These are phyloP conservation scores for Pachyuromys duprasi DNA, from an alignment of 2,797 vertebrate species.

Conservation along the genomic window DNA sequence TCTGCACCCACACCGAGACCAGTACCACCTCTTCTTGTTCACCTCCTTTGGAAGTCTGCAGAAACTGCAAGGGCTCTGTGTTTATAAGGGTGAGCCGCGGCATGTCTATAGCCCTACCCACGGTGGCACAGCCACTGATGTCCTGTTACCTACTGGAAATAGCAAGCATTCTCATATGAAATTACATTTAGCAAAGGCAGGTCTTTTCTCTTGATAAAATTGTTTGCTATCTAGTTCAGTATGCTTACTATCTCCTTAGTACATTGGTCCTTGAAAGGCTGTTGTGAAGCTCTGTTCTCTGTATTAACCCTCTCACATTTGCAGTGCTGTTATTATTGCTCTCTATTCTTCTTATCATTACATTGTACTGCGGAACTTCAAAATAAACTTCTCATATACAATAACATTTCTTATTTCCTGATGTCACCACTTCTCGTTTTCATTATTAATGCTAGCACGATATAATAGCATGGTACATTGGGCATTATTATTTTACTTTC, in stretches of 20 bases:
- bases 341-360: background rate
- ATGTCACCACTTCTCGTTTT: background rate
- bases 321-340: background rate
- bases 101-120: too few species aligned
- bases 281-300: background rate
- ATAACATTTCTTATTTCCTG: background rate
- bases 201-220: background rate
- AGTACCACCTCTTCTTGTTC: background rate
- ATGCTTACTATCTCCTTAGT: background rate
- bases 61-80: background rate
- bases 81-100: background rate
- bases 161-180: background rate
- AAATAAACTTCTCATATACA: background rate
- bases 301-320: background rate
- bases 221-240: background rate
- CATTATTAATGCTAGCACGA: too few species aligned
- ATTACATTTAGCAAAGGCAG: background rate
- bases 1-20: background rate
- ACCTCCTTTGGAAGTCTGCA: background rate
- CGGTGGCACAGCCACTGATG: too few species aligned
- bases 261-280: background rate
- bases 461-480: background rate
- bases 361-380: background rate
- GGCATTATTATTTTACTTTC: background rate
- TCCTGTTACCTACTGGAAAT: background rate